A percentile compares a stretch with the other conserved stretches of the same genome.
phyloP scores from a whole-genome alignment of 2,113 vertebrate genomes.

The Balaenoptera acutorostrata region DNA sequence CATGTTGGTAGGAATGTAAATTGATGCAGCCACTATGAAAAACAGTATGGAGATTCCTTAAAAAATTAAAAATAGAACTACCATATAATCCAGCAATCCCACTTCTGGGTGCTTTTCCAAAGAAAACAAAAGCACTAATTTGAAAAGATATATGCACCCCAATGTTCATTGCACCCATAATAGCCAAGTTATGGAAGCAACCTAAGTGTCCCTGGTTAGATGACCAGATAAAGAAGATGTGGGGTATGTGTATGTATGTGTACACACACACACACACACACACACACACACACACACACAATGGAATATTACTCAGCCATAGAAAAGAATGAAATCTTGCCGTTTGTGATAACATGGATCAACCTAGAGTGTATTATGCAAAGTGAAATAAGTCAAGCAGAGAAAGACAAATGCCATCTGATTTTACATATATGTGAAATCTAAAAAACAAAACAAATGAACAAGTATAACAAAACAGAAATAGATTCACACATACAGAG shows the following conservation, averaged over 20 bases:
- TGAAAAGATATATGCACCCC: not conserved
- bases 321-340: not conserved
- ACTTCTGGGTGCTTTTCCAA: not conserved
- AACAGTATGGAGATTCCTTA: not conserved
- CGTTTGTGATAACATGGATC: not conserved
- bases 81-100: not conserved
- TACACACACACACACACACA: not conserved
- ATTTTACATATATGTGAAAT: not conserved
- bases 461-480: not conserved
- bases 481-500: not conserved
- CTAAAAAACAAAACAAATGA: not conserved
- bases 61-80: not conserved
- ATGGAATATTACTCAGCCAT: not conserved
- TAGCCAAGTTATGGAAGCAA: not conserved
- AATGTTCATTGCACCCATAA: not conserved
- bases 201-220: not conserved
- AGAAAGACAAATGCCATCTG: not conserved
- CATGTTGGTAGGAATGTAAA: not conserved
- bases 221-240: not conserved
- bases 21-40: not conserved
- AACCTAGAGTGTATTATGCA: not conserved
- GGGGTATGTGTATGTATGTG: not conserved
- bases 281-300: not conserved
- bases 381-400: not conserved
- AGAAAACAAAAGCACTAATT: not conserved